Conservation (phyloP, 2,888 invertebrate species). For the Cosmorhoe ocellata region DNA sequence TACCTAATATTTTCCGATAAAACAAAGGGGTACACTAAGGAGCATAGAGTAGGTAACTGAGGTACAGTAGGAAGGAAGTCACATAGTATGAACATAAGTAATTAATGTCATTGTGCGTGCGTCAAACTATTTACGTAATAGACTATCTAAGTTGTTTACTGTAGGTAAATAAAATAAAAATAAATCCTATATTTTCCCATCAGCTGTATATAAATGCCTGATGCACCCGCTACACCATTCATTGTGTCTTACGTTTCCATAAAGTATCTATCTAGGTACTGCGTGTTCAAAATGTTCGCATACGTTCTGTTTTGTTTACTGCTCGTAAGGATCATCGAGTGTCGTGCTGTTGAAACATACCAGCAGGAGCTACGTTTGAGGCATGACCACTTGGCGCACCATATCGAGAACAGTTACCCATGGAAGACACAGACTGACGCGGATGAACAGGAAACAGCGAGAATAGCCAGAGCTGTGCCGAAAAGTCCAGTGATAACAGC, state of each 20-base stretch:
- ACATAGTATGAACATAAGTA: too few relatives aligned
- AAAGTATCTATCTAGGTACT: background rate
- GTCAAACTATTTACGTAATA: background rate
- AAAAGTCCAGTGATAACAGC: background rate
- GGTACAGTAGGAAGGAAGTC: too few relatives aligned
- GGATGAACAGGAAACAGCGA: background rate
- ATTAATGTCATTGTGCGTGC: too few relatives aligned
- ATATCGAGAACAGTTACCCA: background rate
- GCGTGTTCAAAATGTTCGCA: slow-evolving; percentile 2
- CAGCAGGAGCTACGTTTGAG: background rate
- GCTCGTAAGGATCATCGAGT: background rate
- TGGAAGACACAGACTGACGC: background rate
- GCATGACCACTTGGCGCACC: background rate
- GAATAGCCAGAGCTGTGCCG: background rate
- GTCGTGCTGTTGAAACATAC: background rate
- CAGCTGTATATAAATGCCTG: background rate
- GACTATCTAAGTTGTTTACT: background rate
- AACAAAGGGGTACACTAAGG: too few relatives aligned
- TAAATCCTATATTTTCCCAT: background rate
- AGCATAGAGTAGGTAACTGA: too few relatives aligned
- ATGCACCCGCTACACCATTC: background rate
- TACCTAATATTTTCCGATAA: too few relatives aligned
- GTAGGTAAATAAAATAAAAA: background rate
- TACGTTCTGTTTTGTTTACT: slow-evolving; percentile 4
- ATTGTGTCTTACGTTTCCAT: background rate